Percentiles rank a stretch among this genome's conserved stretches.
Conservation (phyloP, 1,140 invertebrate species). For the Drosophila elegans region DNA sequence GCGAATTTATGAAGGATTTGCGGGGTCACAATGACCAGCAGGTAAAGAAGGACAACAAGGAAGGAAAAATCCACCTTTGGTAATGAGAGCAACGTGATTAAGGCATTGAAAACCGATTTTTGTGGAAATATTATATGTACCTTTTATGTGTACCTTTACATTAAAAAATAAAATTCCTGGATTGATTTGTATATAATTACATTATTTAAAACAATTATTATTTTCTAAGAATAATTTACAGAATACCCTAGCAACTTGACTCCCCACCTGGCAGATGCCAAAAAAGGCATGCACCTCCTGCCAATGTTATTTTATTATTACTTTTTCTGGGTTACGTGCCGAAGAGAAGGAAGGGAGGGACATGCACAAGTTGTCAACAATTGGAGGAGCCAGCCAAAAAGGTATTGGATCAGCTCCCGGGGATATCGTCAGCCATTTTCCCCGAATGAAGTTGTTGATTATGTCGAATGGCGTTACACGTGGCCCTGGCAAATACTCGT, state of each 20-base stretch:
- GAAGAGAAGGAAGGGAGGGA: conserved; percentile 13
- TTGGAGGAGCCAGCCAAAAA: conserved; percentile 35
- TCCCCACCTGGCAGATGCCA: conserved; percentile 28
- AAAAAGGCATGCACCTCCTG: conserved; percentile 41
- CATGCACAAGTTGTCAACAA: conserved; percentile 74
- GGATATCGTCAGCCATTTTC: conserved; percentile 49
- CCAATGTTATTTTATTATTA: conserved; percentile 68
- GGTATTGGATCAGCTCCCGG: background rate
- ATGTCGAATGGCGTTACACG: conserved; percentile 59
- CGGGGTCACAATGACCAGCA: conserved; percentile 18
- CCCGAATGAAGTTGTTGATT: conserved; percentile 72
- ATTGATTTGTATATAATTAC: too few relatives aligned
- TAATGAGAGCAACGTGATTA: conserved; percentile 1
- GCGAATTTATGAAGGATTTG: conserved; percentile 70
- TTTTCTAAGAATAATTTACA: background rate
- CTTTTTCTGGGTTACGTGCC: conserved; percentile 35
- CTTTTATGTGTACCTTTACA: too few relatives aligned
- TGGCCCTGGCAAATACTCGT: conserved; percentile 33
- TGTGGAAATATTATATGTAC: too few relatives aligned
- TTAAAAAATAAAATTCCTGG: too few relatives aligned
- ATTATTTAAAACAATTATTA: background rate
- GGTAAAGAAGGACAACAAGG: conserved; percentile 9
- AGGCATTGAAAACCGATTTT: background rate
- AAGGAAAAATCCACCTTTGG: background rate
- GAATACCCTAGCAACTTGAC: background rate